These are phyloP conservation scores for Psilopogon haemacephalus DNA, from an alignment of 2,113 vertebrate species.

Conservation along the genomic window DNA sequence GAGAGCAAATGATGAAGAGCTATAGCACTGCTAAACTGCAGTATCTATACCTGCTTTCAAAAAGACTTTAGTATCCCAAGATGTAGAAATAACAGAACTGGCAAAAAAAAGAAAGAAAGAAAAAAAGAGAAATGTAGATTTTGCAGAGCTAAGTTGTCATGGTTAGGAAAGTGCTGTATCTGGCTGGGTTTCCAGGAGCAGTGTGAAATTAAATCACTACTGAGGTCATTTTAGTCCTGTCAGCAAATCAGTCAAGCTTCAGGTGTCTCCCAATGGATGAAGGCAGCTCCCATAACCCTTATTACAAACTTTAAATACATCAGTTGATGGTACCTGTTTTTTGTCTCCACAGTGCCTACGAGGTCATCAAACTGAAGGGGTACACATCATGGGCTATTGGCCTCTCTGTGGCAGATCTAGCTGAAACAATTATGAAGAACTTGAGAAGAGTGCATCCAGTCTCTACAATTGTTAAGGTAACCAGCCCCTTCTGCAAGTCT, in stretches of 20 bases:
- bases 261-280: not conserved
- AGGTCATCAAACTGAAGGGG: slow-evolving; percentile 98
- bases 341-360: slow-evolving; percentile 85
- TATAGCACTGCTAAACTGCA: not conserved
- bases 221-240: not conserved
- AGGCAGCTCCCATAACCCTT: not conserved
- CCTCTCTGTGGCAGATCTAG: slow-evolving; percentile 93
- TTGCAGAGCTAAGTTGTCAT: not conserved
- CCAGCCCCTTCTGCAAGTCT: not conserved
- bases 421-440: slow-evolving; percentile 92
- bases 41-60: not conserved
- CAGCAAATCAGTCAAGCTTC: not conserved
- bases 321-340: not conserved
- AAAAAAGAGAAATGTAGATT: not conserved
- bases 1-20: not conserved
- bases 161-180: not conserved
- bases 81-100: not conserved
- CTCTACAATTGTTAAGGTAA: slow-evolving; percentile 95
- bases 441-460: slow-evolving; percentile 91
- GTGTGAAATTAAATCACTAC: not conserved
- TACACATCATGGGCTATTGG: slow-evolving; percentile 99
- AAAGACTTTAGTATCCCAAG: not conserved
- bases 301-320: not conserved
- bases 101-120: not conserved
- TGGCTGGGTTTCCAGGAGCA: not conserved